Conservation (phyloP, 2,888 invertebrate species). For the Aelia acuminata region DNA sequence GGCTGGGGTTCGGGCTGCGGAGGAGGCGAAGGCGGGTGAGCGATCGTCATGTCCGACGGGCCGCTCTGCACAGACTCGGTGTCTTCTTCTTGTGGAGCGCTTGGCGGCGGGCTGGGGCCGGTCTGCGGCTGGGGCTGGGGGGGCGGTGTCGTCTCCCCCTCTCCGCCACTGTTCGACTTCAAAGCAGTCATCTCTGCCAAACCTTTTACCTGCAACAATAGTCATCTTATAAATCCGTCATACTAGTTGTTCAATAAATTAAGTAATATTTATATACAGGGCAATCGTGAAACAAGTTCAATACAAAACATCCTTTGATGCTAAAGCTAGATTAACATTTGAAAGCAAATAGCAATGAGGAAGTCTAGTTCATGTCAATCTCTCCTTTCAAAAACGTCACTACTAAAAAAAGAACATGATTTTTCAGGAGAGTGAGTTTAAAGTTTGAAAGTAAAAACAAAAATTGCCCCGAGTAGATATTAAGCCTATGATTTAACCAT, state of each 20-base stretch:
- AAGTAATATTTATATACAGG: background rate
- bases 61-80: slow-evolving; percentile 71
- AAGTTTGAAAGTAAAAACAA: too few relatives aligned
- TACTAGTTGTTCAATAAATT: background rate
- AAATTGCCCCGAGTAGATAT: too few relatives aligned
- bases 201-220: slow-evolving; percentile 74
- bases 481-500: too few relatives aligned
- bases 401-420: too few relatives aligned
- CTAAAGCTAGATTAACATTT: too few relatives aligned
- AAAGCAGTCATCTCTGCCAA: slow-evolving; percentile 93
- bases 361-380: too few relatives aligned
- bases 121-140: slow-evolving; percentile 11
- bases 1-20: slow-evolving; percentile 73
- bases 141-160: slow-evolving; percentile 62
- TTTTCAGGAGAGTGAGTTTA: too few relatives aligned
- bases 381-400: too few relatives aligned
- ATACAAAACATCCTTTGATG: background rate
- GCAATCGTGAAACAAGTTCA: background rate
- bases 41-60: slow-evolving; percentile 73
- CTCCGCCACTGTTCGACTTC: slow-evolving; percentile 71
- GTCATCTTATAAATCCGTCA: background rate
- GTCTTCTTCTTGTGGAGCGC: slow-evolving; percentile 65
- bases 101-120: slow-evolving; percentile 59
- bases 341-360: too few relatives aligned
- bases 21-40: slow-evolving; percentile 68